A percentile compares a stretch with the other conserved stretches of the same genome.
Evolutionary conservation across 2,888 invertebrate species (phyloP).

Genomic region (Thecocarcelia acutangulata): DNA sequence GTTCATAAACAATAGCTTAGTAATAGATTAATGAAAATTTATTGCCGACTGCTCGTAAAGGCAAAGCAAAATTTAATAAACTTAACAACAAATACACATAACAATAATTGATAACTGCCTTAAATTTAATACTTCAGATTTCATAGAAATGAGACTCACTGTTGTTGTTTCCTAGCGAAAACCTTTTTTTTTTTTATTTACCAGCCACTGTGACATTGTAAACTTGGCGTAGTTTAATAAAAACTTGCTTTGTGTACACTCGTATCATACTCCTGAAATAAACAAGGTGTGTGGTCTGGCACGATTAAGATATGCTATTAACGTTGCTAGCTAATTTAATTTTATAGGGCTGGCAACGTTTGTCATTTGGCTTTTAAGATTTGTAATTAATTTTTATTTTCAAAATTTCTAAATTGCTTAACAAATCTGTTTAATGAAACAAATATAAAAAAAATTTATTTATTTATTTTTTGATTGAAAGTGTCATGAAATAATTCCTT

Average conservation of each 20-base stretch:
- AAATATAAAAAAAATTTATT: too few species aligned
- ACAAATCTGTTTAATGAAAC: neutral
- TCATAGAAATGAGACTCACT: slow-evolving; percentile 14
- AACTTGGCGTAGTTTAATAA: slow-evolving; percentile 21
- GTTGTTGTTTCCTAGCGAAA: neutral
- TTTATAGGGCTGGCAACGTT: slow-evolving; percentile 14
- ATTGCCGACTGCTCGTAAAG: slow-evolving; percentile 47
- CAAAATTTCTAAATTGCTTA: neutral
- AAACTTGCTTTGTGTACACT: slow-evolving; percentile 26
- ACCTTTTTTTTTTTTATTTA: neutral
- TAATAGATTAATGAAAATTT: slow-evolving; percentile 66
- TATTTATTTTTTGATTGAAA: slow-evolving; percentile 29
- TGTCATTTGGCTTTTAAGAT: neutral
- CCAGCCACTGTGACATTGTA: slow-evolving; percentile 44
- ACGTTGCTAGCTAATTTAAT: neutral
- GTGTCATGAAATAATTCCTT: slow-evolving; percentile 28
- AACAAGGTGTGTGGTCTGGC: slow-evolving; percentile 18
- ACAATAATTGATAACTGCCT: slow-evolving; percentile 60
- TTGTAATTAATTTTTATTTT: neutral
- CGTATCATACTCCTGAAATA: neutral
- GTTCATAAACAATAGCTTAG: slow-evolving; percentile 35
- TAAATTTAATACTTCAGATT: slow-evolving; percentile 35
- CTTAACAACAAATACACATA: slow-evolving; percentile 5
- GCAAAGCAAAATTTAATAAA: slow-evolving; percentile 27
- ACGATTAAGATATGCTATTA: neutral